Evolutionary conservation across 2,888 invertebrate genomes (phyloP), one percentile per base, ranked within the genome.

Genomic region (Perizoma flavofasciatum): DNA sequence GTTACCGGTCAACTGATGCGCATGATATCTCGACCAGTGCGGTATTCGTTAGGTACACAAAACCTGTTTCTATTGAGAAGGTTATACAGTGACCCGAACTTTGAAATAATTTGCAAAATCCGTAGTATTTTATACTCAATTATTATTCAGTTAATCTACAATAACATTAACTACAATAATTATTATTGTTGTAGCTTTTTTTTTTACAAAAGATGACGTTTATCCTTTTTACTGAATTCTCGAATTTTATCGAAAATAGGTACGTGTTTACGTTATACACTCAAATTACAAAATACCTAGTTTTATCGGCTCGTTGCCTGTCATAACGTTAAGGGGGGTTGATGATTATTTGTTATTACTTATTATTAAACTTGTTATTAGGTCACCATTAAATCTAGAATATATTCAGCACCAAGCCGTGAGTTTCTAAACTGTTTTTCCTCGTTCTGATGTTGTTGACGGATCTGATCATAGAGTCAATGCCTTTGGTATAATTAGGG

Each of bases 1-100:
- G 61, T 65, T 55, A 56, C 65, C 66, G 73, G 69, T 69, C 71
- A 71, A 81, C 78, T 78, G 73, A 74, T 73, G 68, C 72, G 71
- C 69, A 73, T 72, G 70, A 70, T 74, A 71, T 72, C 67, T 59
- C 71, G 68, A 66, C 62, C 61, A 59, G 65, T 61, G 66, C 68
- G 63, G 65, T 71, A 71, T 68, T 59, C 60, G 69, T 64, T 22
- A 22, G 22, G 3, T 55, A 41, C 62, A 55, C 55, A 70, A 70
- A 79, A 79, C 78, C 78, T 64, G 78, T 78, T 78, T 72, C 61
- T 52, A 62, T 60, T 61, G 61, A 59, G 68, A 51, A 52, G 49
- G 48, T 58, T 62, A 58, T 55, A 55, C 52, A 62, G 55, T 51
- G 50, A 62, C 62, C 48, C 9, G 61, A 49, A 47, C 9, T 35